Evolutionary conservation across 2,888 invertebrate species (phyloP).

Genomic region (Nephrocerus scutellatus): DNA sequence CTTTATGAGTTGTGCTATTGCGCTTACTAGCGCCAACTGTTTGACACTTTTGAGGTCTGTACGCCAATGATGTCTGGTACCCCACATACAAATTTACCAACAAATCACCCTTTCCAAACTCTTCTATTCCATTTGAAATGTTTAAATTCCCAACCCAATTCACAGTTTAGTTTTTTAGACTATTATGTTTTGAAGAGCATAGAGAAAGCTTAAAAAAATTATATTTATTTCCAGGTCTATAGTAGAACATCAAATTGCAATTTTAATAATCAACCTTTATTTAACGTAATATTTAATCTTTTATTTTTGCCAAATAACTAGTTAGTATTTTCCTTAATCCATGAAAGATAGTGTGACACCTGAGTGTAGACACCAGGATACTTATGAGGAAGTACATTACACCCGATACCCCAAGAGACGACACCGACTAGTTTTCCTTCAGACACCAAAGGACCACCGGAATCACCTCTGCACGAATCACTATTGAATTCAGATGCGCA

Average conservation of each 20-base stretch:
- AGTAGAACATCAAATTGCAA: background rate
- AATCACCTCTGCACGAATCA: conserved; percentile 45
- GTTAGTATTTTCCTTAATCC: conserved; percentile 22
- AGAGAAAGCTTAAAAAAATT: too few relatives aligned
- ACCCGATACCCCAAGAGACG: conserved; percentile 47
- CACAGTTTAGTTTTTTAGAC: too few relatives aligned
- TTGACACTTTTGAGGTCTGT: too few relatives aligned
- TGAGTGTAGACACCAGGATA: conserved; percentile 47
- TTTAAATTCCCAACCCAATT: too few relatives aligned
- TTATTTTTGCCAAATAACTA: conserved; percentile 9
- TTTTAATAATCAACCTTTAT: background rate
- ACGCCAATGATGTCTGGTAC: too few relatives aligned
- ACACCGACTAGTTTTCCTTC: conserved; percentile 31
- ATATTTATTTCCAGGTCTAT: too few relatives aligned
- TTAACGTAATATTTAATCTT: background rate
- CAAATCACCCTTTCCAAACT: too few relatives aligned
- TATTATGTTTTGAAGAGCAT: too few relatives aligned
- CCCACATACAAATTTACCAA: too few relatives aligned
- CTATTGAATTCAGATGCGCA: conserved; percentile 25
- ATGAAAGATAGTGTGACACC: conserved; percentile 30
- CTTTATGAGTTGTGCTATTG: too few relatives aligned
- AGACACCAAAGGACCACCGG: conserved; percentile 33
- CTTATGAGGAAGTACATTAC: conserved; percentile 37
- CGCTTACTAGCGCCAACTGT: too few relatives aligned
- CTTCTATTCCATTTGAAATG: too few relatives aligned